Base-by-base conservation (phyloP, 2,113 vertebrate genomes). In the Paraplagusia blochii region DNA sequence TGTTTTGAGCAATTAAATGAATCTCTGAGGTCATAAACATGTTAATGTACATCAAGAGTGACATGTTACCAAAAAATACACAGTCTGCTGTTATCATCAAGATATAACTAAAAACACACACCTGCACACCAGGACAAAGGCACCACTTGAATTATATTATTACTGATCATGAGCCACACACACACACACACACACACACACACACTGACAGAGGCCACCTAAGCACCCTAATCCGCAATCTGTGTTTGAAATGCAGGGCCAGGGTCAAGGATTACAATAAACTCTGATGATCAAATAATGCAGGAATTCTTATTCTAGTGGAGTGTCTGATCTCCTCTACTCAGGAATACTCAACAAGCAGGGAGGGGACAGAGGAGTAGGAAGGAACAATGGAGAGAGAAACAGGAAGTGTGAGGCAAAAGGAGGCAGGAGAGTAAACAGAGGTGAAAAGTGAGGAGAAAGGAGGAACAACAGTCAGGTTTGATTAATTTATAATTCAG, bases 261-360 rank as follows among this genome's bases (percentile, higher is more conserved):
- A 87, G 89, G 89, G 89, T 91, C 87, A 90, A 88, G 89, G 87
- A 91, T 91, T 91, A 91, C 85, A 90, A 90, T 90, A 88, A 88
- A 89, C 80, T 89, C 80, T 80, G 81, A 89, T 89, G 78, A 90
- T 90, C 85, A 90, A 90, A 90, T 90, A 90, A 91, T 90, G 79
- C 88, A 84, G 85, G 80, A 83, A 88, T 90, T 88, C 85, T 89
- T 88, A 90, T 90, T 90, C 89, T 74, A 75, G 74, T 62, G 63
- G 58, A 79, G 81, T 40, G 47, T 67, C 79, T 69, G 49, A 76
- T 78, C 63, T 43, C 74, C 71, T 62, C 35, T 65, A 70, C 77
- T 66, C 47, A 33, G 69, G 87, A 88, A 88, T 88, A 86, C 79
- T 75, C 78, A 85, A 78, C 53, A 19, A 66, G 63, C 43, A n/a